Evolutionary conservation across 2,797 vertebrate species (phyloP).

Genomic region (Fundulus diaphanus): DNA sequence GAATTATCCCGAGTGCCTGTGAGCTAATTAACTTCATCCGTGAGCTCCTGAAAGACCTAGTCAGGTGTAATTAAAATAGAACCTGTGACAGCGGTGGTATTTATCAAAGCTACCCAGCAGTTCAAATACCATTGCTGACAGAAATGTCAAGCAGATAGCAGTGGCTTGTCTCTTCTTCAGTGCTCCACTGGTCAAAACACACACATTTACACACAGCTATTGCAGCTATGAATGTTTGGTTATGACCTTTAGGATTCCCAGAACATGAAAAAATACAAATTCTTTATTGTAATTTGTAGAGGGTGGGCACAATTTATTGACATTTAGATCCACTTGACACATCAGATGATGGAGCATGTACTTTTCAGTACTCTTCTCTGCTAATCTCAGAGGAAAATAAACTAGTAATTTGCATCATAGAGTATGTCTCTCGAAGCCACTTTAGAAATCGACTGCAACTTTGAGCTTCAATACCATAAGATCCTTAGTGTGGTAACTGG

Average conservation of each 20-base stretch:
- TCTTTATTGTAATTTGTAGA: conserved; percentile 80
- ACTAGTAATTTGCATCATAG: conserved; percentile 53
- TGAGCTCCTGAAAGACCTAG: conserved; percentile 82
- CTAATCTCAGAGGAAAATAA: conserved; percentile 55
- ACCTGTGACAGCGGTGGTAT: conserved; percentile 93
- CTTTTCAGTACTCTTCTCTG: conserved; percentile 32
- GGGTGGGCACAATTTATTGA: conserved; percentile 62
- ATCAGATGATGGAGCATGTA: conserved; percentile 45
- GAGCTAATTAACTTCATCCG: conserved; percentile 90
- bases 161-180: conserved; percentile 70
- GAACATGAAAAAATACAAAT: conserved; percentile 79
- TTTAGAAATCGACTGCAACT: conserved; percentile 59
- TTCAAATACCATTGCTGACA: conserved; percentile 95
- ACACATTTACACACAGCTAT: conserved; percentile 22
- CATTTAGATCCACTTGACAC: conserved; percentile 69
- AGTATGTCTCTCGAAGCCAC: conserved; percentile 46
- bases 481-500: conserved; percentile 53
- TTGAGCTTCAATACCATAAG: conserved; percentile 69
- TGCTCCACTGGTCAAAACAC: conserved; percentile 38
- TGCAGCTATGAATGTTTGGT: conserved; percentile 80
- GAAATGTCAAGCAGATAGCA: conserved; percentile 97
- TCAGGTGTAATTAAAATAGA: conserved; percentile 96
- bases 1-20: conserved; percentile 70
- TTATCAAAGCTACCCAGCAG: conserved; percentile 90
- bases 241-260: conserved; percentile 93